Percentiles rank a stretch among this genome's conserved stretches.
Conservation (phyloP, 1,140 invertebrate species). For the Drosophila pruinosa region DNA sequence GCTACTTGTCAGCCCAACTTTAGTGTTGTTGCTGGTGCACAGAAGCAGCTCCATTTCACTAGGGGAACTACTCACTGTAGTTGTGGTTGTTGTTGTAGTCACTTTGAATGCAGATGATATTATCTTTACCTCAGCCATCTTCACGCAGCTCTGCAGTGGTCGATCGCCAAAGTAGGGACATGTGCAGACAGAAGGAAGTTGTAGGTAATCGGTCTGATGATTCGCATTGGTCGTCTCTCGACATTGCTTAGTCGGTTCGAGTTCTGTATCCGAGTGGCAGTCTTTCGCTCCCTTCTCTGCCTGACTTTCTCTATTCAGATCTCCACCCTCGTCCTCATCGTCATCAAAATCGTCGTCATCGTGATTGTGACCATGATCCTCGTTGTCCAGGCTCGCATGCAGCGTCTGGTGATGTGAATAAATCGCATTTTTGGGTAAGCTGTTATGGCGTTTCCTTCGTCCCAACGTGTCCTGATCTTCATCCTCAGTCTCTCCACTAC, state of each 20-base stretch:
- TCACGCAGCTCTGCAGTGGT: conserved; percentile 81
- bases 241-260: conserved; percentile 38
- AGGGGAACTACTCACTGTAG: conserved; percentile 63
- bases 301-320: not conserved
- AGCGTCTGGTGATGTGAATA: conserved; percentile 56
- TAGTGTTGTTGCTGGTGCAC: conserved; percentile 37
- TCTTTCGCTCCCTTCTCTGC: conserved; percentile 34
- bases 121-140: conserved; percentile 84
- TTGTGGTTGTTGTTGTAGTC: conserved; percentile 62
- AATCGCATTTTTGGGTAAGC: conserved; percentile 72
- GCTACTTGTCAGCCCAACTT: conserved; percentile 46
- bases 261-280: conserved; percentile 69
- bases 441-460: conserved; percentile 68
- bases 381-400: conserved; percentile 51
- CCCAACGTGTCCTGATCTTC: conserved; percentile 54
- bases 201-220: conserved; percentile 83
- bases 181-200: conserved; percentile 88
- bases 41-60: conserved; percentile 72
- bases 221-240: conserved; percentile 16
- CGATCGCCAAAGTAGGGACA: conserved; percentile 90
- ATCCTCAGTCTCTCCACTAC: conserved; percentile 51
- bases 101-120: conserved; percentile 82
- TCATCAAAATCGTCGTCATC: conserved; percentile 15
- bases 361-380: conserved; percentile 3
- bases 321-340: not conserved